Percentiles rank a stretch among this genome's conserved stretches.
Evolutionary conservation across 2,113 vertebrate species (phyloP).

Genomic region (Cottus gobio): DNA sequence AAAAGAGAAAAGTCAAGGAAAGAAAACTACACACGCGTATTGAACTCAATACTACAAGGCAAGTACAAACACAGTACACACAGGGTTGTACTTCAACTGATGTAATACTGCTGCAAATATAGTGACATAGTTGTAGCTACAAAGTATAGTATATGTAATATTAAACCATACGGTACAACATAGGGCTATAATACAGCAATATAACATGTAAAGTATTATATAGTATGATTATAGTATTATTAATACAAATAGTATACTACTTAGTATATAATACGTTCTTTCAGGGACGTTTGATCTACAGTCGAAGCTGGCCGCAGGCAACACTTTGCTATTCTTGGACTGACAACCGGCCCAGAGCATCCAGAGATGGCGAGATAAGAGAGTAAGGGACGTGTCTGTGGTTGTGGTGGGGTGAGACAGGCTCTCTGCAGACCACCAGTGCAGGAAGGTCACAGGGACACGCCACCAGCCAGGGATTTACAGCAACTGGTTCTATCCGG

Average conservation of each 20-base stretch:
- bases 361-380: constrained; percentile 64
- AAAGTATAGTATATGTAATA: background rate
- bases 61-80: background rate
- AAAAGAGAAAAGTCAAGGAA: background rate
- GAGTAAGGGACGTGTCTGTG: constrained; percentile 47
- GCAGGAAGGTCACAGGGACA: constrained; percentile 74
- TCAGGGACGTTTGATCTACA: background rate
- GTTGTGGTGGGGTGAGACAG: constrained; percentile 36
- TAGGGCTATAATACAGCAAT: background rate
- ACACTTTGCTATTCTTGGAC: background rate
- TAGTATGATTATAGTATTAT: background rate
- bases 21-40: background rate
- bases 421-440: constrained; percentile 40
- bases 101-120: background rate
- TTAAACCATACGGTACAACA: background rate
- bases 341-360: constrained; percentile 17
- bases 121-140: background rate
- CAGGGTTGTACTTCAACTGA: background rate
- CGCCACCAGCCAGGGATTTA: constrained; percentile 66
- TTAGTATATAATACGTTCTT: background rate
- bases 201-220: background rate
- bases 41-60: background rate
- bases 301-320: background rate
- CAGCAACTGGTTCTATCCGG: constrained; percentile 68
- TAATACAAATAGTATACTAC: background rate